These are phyloP conservation scores for Orthosia gothica DNA, from an alignment of 2,888 invertebrate genomes.

Conservation along the genomic window DNA sequence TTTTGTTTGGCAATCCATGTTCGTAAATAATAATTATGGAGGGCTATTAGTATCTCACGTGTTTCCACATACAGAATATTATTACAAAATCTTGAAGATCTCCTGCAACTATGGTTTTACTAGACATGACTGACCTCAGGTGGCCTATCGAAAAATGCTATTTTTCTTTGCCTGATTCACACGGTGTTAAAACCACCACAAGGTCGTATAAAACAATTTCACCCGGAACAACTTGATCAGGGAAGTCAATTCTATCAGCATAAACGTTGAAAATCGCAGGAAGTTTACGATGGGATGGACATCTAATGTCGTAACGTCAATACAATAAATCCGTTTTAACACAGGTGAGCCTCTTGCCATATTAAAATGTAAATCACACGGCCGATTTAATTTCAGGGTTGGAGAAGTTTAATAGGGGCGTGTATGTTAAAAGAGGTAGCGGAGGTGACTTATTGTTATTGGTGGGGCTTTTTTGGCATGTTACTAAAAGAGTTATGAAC, in stretches of 20 bases:
- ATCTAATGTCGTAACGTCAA: constrained; percentile 83
- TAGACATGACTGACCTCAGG: no score
- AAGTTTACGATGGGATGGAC: constrained; percentile 74
- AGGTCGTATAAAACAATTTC: constrained; percentile 2
- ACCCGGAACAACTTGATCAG: constrained; percentile 25
- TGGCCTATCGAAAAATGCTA: neutral
- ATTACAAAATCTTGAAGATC: no score
- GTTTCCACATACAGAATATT: no score
- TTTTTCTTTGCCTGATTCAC: neutral
- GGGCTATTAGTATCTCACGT: no score
- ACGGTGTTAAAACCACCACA: neutral
- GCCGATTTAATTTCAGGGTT: constrained; percentile 90
- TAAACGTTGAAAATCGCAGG: constrained; percentile 68
- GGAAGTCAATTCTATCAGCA: constrained; percentile 72
- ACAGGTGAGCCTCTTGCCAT: constrained; percentile 89
- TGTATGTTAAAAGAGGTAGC: constrained; percentile 67
- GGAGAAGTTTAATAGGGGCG: constrained; percentile 81
- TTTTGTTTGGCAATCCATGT: neutral
- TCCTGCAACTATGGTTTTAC: no score
- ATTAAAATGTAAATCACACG: constrained; percentile 91
- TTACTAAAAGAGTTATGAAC: no score
- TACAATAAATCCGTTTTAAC: constrained; percentile 88
- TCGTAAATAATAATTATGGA: no score
- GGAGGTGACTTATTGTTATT: constrained; percentile 18
- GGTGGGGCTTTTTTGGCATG: neutral